A percentile compares a stretch with the other conserved stretches of the same genome.
Evolutionary conservation across 1,140 invertebrate genomes (phyloP).

Genomic region (Drosophila sucinea): DNA sequence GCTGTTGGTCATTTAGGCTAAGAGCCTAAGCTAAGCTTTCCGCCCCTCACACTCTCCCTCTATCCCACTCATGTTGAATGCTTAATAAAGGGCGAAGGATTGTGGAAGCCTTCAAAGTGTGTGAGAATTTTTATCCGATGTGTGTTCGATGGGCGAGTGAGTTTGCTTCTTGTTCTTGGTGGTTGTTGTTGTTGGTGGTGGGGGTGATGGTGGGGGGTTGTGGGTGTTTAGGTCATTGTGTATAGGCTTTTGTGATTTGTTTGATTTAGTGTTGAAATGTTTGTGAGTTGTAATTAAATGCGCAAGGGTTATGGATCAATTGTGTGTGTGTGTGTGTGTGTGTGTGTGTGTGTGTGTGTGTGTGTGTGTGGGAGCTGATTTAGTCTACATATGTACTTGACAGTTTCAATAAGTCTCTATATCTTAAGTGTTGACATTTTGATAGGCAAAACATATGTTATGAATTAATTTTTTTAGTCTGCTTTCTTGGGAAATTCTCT

Average conservation of each 20-base stretch:
- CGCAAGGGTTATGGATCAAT: slow-evolving; percentile 43
- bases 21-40: slow-evolving; percentile 61
- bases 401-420: not conserved
- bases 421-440: not conserved
- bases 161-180: slow-evolving; percentile 36
- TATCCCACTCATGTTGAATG: not conserved
- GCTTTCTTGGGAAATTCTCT: too few species aligned
- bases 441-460: not conserved
- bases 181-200: slow-evolving; percentile 48
- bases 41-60: slow-evolving; percentile 37
- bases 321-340: slow-evolving; percentile 27
- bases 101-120: slow-evolving; percentile 61
- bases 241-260: slow-evolving; percentile 65
- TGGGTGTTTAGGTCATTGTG: slow-evolving; percentile 28
- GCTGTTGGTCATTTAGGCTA: slow-evolving; percentile 72
- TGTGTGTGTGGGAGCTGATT: not conserved
- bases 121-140: slow-evolving; percentile 62
- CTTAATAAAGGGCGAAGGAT: slow-evolving; percentile 48
- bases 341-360: not conserved
- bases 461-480: not conserved
- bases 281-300: slow-evolving; percentile 69
- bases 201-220: slow-evolving; percentile 33
- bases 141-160: slow-evolving; percentile 28
- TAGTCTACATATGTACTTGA: not conserved
- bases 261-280: slow-evolving; percentile 63